Conservation (phyloP, 2,888 invertebrate species). For the Scaptomyza polygonia region DNA sequence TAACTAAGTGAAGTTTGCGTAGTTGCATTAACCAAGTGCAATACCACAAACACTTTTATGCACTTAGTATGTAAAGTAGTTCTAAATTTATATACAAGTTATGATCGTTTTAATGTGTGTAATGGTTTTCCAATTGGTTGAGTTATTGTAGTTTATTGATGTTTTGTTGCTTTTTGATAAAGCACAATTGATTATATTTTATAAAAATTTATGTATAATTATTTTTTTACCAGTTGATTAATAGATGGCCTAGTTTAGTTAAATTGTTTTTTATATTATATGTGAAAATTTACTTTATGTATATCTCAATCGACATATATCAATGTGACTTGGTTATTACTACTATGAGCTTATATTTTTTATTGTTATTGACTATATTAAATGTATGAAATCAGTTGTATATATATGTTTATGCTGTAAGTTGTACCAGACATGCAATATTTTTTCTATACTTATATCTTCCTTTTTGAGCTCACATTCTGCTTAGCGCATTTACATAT, state of each 20-base stretch:
- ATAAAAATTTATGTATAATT: slow-evolving; percentile 29
- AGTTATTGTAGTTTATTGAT: slow-evolving; percentile 63
- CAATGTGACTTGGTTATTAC: slow-evolving; percentile 60
- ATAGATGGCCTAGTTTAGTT: slow-evolving; percentile 72
- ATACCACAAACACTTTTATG: slow-evolving; percentile 56
- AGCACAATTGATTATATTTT: slow-evolving; percentile 41
- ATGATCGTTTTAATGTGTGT: slow-evolving; percentile 35
- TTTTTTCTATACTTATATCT: slow-evolving; percentile 46
- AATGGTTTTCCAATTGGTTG: slow-evolving; percentile 44
- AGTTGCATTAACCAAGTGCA: slow-evolving; percentile 59
- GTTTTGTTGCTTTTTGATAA: slow-evolving; percentile 59
- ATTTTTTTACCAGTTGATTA: slow-evolving; percentile 69
- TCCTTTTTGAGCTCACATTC: slow-evolving; percentile 56
- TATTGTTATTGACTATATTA: slow-evolving; percentile 71
- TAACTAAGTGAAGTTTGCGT: slow-evolving; percentile 53
- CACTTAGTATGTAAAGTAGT: slow-evolving; percentile 39
- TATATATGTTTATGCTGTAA: slow-evolving; percentile 55
- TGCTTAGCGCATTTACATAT: slow-evolving; percentile 71
- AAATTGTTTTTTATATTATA: slow-evolving; percentile 71
- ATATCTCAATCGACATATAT: slow-evolving; percentile 38
- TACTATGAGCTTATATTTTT: slow-evolving; percentile 63
- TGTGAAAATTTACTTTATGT: slow-evolving; percentile 53
- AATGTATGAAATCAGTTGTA: slow-evolving; percentile 68
- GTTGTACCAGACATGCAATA: slow-evolving; percentile 58
- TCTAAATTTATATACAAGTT: slow-evolving; percentile 39